Base-by-base conservation (phyloP, 2,797 vertebrate species). In the Leuciscus waleckii region DNA sequence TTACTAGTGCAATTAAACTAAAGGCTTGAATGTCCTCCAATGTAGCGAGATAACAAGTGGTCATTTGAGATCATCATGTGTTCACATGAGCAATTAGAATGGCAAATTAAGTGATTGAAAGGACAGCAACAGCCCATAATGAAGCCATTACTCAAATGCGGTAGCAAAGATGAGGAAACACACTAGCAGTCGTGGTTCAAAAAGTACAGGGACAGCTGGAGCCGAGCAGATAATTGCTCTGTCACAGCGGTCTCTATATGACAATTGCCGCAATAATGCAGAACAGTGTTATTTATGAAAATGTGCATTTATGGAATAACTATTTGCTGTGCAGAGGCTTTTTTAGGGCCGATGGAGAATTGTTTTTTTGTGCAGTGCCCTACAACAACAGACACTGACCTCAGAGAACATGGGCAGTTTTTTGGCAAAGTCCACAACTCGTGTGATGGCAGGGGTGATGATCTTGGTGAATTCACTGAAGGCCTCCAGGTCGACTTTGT, bases 391-490 rank as follows among this genome's bases (percentile, higher is more conserved):
- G 41, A 83, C 39, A 35, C 91, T 89, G 87, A 99, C 98, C 97
- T 98, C 98, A 67, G 97, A 98, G 94, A 99, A 99, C 98, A 98
- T 98, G 95, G 98, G 98, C 93, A 99, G 94, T 94, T 99, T 99
- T 97, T 99, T 99, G 96, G 98, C 98, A 95, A 99, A 99, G 96
- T 99, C 97, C 87, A 99, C 98, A 83, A 99, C 98, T 7, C 98
- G 97, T 16, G 98, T 99, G 95, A 99, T 99, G 94, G 98, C 98
- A 7, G 98, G 98, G 89, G 98, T 99, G 94, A 99, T 98, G 95
- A 99, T 99, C 96, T 98, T 99, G 93, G 98, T 99, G 96, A 99
- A 99, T 94, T 99, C 97, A 71, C 98, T 99, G 95, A 99, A 99
- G 80, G 97, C 98, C 92, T 99, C 98, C 90, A 99, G 94, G 93